A percentile compares a stretch with the other conserved stretches of the same genome.
These are phyloP conservation scores for Eristalinus sepulchralis DNA, from an alignment of 2,888 invertebrate species.

Conservation along the genomic window DNA sequence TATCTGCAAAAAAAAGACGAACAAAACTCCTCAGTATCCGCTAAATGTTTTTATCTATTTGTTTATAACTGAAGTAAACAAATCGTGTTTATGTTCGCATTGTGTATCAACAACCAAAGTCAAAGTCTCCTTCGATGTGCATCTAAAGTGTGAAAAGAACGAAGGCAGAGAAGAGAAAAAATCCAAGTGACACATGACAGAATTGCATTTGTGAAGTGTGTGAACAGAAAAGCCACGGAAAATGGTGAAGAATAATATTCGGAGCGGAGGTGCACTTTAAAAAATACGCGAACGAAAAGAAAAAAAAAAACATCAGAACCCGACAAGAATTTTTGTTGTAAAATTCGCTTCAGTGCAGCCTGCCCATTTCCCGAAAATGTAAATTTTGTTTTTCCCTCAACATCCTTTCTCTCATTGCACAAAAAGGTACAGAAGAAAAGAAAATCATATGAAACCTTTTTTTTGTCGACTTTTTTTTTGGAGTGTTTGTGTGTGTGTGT, in stretches of 20 bases:
- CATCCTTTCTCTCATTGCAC: slow-evolving; percentile 50
- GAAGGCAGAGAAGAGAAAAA: slow-evolving; percentile 32
- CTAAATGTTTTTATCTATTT: slow-evolving; percentile 59
- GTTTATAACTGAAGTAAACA: slow-evolving; percentile 20
- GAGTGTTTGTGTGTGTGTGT: neutral
- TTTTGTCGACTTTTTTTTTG: slow-evolving; percentile 16
- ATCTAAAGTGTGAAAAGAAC: slow-evolving; percentile 24
- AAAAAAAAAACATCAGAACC: slow-evolving; percentile 3
- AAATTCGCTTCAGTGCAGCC: neutral
- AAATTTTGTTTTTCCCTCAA: slow-evolving; percentile 49
- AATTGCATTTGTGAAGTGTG: slow-evolving; percentile 59
- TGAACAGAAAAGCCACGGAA: slow-evolving; percentile 9
- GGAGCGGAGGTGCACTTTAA: slow-evolving; percentile 30
- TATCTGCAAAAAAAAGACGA: slow-evolving; percentile 29
- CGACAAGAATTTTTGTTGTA: neutral
- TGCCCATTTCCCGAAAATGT: slow-evolving; percentile 51
- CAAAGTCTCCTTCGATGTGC: neutral
- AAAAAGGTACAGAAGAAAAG: slow-evolving; percentile 53
- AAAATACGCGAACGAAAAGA: slow-evolving; percentile 20
- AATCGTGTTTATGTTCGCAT: neutral
- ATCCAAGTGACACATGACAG: slow-evolving; percentile 67
- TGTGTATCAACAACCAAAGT: neutral
- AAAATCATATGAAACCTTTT: slow-evolving; percentile 41
- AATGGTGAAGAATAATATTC: slow-evolving; percentile 43
- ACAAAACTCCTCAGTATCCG: slow-evolving; percentile 21